phyloP scores from a whole-genome alignment of 2,797 vertebrate species.

The Microcaecilia unicolor region DNA sequence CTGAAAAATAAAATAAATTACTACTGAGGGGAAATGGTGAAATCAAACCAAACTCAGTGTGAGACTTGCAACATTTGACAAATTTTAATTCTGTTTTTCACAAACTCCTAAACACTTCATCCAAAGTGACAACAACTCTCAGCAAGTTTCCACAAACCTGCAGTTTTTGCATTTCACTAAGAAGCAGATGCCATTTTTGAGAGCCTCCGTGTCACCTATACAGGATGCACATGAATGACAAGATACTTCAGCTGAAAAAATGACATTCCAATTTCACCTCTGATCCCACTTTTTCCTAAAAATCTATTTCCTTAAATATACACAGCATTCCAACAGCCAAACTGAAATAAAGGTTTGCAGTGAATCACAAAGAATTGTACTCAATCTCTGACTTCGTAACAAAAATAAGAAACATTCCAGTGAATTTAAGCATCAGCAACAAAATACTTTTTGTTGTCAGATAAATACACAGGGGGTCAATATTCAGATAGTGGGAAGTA shows the following conservation, averaged over 20 bases:
- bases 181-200: constrained; percentile 61
- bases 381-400: constrained; percentile 28
- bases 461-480: too few species aligned
- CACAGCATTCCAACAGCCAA: constrained; percentile 45
- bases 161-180: constrained; percentile 61
- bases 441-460: too few species aligned
- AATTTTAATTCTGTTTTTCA: constrained; percentile 66
- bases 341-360: constrained; percentile 32
- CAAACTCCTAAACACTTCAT: constrained; percentile 68
- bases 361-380: constrained; percentile 34
- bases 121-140: constrained; percentile 70
- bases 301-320: constrained; percentile 12
- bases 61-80: constrained; percentile 60
- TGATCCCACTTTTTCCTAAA: too few species aligned
- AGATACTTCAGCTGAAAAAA: constrained; percentile 37
- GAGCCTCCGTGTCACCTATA: constrained; percentile 54
- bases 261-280: constrained; percentile 45
- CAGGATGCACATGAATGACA: constrained; percentile 42
- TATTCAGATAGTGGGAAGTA: too few species aligned
- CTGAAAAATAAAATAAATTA: constrained; percentile 30
- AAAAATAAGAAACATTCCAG: constrained; percentile 37
- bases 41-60: constrained; percentile 43
- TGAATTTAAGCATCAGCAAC: constrained; percentile 32
- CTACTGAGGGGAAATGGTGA: constrained; percentile 44
- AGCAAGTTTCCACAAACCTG: constrained; percentile 67